Base-by-base conservation (phyloP, 2,888 invertebrate genomes). In the Neoaliturus tenellus region DNA sequence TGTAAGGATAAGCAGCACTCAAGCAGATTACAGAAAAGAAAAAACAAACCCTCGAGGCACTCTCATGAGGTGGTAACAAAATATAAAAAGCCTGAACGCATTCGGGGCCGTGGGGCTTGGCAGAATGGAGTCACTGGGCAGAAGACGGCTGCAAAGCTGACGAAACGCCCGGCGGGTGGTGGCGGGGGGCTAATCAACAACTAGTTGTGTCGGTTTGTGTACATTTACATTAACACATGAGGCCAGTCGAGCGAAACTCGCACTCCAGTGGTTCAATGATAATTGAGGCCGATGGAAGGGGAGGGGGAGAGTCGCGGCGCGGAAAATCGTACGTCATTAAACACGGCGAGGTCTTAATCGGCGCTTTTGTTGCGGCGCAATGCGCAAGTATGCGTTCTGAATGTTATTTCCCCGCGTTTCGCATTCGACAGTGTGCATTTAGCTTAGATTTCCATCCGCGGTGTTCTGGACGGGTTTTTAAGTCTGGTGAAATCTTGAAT, bases 121-220 rank as follows among this genome's bases (percentile, higher is more conserved):
- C 8, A 33, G 71, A 44, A 44, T 44, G 17, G 73, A 75, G 6
- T 31, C 78, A 25, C n/a, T 28, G 55, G 31, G 78, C 33, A 51
- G 78, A 75, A 1, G 71, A 20, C 73, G 39, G 41, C 28, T 28
- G 73, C 44, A 25, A 75, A 4, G 2, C 31, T 28, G 14, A 4
- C 78, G 78, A 28, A 78, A 48, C 48, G 44, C 55, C 78, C 44
- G 39, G 20, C 41, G 48, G 71, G 69, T 20, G 31, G n/a, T 35
- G 4, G 69, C 41, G 39, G 73, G 75, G 75, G 17, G 78, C 55
- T 35, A 78, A 78, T 78, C 48, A 55, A 33, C 48, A 48, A 25
- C 75, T 78, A 14, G 55, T 78, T 55, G 73, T 71, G 71, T 71
- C 71, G 75, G 75, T 75, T 75, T 75, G 75, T 75, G 55, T 55